A percentile compares a stretch with the other conserved stretches of the same genome.
Evolutionary conservation across 2,113 vertebrate genomes (phyloP).

Genomic region (Silurus meridionalis): DNA sequence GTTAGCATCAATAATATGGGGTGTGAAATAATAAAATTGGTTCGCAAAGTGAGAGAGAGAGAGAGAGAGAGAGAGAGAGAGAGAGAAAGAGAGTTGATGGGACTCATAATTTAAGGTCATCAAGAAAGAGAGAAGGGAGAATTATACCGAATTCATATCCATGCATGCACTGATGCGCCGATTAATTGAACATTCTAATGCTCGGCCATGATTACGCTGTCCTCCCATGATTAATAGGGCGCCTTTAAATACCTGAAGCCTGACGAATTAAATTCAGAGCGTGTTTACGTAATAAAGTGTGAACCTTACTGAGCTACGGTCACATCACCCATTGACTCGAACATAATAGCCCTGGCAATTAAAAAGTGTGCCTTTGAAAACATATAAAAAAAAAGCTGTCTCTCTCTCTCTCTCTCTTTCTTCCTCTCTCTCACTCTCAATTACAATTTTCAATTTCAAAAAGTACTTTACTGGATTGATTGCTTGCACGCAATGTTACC

Average conservation of each 20-base stretch:
- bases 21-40: slow-evolving; percentile 16
- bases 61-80: no score
- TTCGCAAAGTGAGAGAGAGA: neutral
- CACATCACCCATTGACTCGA: slow-evolving; percentile 42
- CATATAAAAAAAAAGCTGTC: neutral
- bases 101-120: slow-evolving; percentile 22
- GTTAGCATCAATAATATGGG: neutral
- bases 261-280: slow-evolving; percentile 47
- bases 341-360: slow-evolving; percentile 48
- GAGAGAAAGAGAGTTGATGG: neutral
- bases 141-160: slow-evolving; percentile 16
- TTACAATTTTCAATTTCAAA: no score
- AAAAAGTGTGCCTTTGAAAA: slow-evolving; percentile 45
- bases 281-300: slow-evolving; percentile 49
- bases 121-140: neutral
- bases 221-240: slow-evolving; percentile 31
- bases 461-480: no score
- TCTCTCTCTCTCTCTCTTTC: neutral
- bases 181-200: slow-evolving; percentile 44
- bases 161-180: slow-evolving; percentile 18
- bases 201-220: slow-evolving; percentile 27
- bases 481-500: no score
- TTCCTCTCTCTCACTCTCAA: neutral
- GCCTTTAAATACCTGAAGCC: slow-evolving; percentile 36
- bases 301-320: slow-evolving; percentile 31